phyloP scores from a whole-genome alignment of 2,113 vertebrate genomes.

The Tricholaema leucomelas region DNA sequence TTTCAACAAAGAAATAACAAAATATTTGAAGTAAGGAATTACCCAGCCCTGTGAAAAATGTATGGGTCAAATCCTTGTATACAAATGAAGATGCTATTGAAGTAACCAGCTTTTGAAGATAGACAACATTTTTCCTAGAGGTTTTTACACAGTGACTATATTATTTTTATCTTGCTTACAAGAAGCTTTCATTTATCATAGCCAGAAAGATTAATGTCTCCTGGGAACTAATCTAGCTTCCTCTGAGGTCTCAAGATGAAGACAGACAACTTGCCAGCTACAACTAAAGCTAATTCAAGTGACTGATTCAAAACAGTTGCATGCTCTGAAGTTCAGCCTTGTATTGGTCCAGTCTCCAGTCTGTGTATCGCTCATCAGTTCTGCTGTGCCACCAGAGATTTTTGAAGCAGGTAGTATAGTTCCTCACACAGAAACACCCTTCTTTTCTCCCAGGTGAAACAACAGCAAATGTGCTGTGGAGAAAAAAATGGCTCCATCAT shows the following conservation, averaged over 20 bases:
- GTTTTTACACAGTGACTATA: not conserved
- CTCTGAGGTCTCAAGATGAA: not conserved
- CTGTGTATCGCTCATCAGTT: not conserved
- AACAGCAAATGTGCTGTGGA: rapidly evolving
- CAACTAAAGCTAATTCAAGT: not conserved
- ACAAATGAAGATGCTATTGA: not conserved
- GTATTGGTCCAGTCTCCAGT: not conserved
- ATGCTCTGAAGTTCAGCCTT: not conserved
- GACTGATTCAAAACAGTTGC: not conserved
- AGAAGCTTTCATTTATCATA: not conserved
- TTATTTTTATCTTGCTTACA: not conserved
- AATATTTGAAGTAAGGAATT: not conserved
- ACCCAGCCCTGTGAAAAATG: not conserved
- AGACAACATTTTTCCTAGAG: not conserved
- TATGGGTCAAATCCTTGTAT: not conserved
- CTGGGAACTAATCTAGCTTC: not conserved
- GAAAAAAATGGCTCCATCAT: not conserved
- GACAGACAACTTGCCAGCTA: not conserved
- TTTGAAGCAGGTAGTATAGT: not conserved
- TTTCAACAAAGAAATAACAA: not conserved
- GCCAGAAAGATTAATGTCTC: not conserved
- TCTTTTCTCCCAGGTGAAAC: not conserved
- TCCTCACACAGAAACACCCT: not conserved
- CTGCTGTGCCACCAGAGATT: not conserved
- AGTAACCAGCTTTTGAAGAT: not conserved